Evolutionary conservation across 2,113 vertebrate species (phyloP).

Genomic region (human (Homo sapiens)): DNA sequence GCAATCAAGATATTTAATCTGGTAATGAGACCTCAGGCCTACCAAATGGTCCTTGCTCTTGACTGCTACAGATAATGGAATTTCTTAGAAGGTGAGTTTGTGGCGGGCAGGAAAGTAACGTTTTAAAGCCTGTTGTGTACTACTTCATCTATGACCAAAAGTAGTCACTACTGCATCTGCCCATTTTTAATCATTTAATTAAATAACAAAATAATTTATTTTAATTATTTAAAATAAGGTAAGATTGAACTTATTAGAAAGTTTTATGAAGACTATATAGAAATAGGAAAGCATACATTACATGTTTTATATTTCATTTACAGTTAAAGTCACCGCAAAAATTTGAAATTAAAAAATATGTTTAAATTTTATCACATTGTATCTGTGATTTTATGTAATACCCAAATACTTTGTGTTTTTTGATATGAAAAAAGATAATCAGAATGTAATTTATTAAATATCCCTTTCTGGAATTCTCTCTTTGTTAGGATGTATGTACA

Average conservation of each 20-base stretch:
- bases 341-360: neutral
- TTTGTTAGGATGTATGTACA: neutral
- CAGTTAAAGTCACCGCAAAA: neutral
- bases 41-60: neutral
- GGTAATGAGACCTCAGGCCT: neutral
- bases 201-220: neutral
- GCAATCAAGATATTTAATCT: neutral
- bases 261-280: neutral
- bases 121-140: neutral
- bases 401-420: neutral
- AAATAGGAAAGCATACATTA: neutral
- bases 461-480: neutral
- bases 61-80: neutral
- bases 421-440: neutral
- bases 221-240: neutral
- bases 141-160: neutral
- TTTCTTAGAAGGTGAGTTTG: neutral
- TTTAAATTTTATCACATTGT: neutral
- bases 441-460: neutral
- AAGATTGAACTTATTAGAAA: neutral
- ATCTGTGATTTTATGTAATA: neutral
- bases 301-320: neutral
- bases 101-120: neutral
- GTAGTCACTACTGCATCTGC: neutral
- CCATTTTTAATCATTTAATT: neutral